phyloP scores from a whole-genome alignment of 2,888 invertebrate species.

The Noctua janthina region DNA sequence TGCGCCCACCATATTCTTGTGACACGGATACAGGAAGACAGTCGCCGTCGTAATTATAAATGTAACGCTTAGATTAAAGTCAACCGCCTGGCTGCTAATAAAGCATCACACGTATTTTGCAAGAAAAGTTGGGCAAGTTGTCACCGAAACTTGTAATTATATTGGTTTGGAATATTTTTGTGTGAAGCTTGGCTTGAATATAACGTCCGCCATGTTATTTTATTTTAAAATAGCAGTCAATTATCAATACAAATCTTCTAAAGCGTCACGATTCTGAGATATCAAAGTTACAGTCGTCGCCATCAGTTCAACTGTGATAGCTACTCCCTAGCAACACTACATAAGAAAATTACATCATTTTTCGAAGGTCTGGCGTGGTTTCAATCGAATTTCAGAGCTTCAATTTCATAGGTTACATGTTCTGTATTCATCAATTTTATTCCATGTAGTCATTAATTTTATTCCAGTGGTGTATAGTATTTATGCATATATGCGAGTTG shows the following conservation, averaged over 20 bases:
- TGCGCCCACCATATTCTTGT: neutral
- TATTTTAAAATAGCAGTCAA: neutral
- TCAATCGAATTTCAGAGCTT: neutral
- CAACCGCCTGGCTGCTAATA: neutral
- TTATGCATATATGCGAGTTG: neutral
- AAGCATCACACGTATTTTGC: too few relatives aligned
- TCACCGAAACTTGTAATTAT: neutral
- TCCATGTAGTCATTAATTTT: neutral
- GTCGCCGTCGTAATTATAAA: conserved; percentile 15
- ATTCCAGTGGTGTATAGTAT: neutral
- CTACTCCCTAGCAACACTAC: too few relatives aligned
- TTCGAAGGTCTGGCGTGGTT: neutral
- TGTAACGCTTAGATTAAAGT: neutral
- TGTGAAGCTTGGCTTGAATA: neutral
- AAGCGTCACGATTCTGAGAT: too few relatives aligned
- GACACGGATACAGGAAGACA: conserved; percentile 27
- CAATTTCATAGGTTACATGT: neutral
- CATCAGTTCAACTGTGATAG: neutral
- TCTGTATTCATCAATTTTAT: neutral
- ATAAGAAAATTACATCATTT: too few relatives aligned
- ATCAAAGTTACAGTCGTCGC: neutral
- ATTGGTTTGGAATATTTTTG: neutral
- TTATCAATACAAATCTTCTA: neutral
- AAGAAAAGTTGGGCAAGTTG: neutral
- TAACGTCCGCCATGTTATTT: neutral